Conservation (phyloP, 92 coral and sea anemone genomes). For the Galaxea fascicularis region DNA sequence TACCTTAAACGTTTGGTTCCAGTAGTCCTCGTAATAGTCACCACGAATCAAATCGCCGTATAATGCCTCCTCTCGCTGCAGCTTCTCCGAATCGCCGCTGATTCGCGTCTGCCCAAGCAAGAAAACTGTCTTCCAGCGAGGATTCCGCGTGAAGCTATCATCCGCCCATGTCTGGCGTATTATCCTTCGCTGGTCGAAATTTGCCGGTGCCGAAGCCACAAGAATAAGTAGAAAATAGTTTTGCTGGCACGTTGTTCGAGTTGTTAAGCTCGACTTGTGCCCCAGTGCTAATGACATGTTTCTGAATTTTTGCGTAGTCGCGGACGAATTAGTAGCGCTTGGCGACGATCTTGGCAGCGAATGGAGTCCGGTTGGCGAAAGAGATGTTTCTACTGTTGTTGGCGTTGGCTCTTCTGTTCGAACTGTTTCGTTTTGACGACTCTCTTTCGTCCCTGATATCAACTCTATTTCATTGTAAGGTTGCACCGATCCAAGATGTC, state of each 20-base stretch:
- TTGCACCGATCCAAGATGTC: conserved; percentile 29
- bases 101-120: conserved; percentile 32
- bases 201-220: conserved; percentile 29
- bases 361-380: too few relatives aligned
- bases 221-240: conserved; percentile 41
- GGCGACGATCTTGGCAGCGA: too few relatives aligned
- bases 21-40: conserved; percentile 29
- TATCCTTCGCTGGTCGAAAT: conserved; percentile 20
- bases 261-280: conserved; percentile 25
- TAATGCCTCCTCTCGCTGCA: conserved; percentile 19
- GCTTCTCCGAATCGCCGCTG: conserved; percentile 4
- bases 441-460: not conserved
- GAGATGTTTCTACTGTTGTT: not conserved
- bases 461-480: conserved; percentile 3
- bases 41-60: conserved; percentile 44
- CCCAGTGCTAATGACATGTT: not conserved
- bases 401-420: too few relatives aligned
- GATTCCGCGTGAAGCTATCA: conserved; percentile 21
- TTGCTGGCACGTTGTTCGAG: conserved; percentile 5
- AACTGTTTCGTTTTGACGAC: not conserved
- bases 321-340: not conserved
- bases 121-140: conserved; percentile 46
- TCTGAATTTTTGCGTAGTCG: not conserved
- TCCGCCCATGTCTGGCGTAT: conserved; percentile 40
- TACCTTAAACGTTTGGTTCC: conserved; percentile 41